Conservation (phyloP, 1,140 invertebrate genomes). For the Atopsyche davidsoni region DNA sequence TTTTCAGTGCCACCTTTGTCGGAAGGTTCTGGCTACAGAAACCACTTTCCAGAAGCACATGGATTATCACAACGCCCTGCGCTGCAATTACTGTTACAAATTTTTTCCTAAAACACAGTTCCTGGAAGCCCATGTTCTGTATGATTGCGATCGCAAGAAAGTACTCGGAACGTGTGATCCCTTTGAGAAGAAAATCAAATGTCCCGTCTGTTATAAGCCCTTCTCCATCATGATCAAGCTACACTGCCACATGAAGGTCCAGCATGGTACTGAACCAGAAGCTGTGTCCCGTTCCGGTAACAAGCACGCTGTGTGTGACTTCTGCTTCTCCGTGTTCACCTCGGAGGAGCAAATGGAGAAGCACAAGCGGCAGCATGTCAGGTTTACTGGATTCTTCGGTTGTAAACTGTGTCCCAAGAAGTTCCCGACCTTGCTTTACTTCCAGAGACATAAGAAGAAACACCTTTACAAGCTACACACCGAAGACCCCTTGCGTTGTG, state of each 20-base stretch:
- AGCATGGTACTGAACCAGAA: conserved; percentile 37
- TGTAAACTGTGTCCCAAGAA: conserved; percentile 44
- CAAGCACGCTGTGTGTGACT: conserved; percentile 37
- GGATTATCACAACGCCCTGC: conserved; percentile 43
- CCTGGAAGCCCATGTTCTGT: conserved; percentile 41
- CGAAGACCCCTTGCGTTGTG: conserved; percentile 43
- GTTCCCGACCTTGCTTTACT: conserved; percentile 38
- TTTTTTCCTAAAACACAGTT: conserved; percentile 43
- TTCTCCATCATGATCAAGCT: conserved; percentile 47
- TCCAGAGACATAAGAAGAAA: conserved; percentile 42
- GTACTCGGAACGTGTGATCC: conserved; percentile 42
- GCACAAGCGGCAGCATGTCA: conserved; percentile 41
- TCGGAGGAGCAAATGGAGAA: conserved; percentile 39
- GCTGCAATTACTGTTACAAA: conserved; percentile 48
- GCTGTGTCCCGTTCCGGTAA: no score
- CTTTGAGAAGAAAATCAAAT: conserved; percentile 42
- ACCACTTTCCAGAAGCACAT: conserved; percentile 44
- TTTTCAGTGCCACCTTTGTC: conserved; percentile 44
- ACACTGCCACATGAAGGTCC: conserved; percentile 43
- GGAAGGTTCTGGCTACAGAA: conserved; percentile 42
- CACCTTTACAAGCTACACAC: conserved; percentile 39
- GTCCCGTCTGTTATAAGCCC: conserved; percentile 44
- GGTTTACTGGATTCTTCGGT: conserved; percentile 40
- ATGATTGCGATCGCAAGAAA: conserved; percentile 43
- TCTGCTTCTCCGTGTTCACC: conserved; percentile 44